Conservation (phyloP, 2,888 invertebrate species). For the Graphium colonna region DNA sequence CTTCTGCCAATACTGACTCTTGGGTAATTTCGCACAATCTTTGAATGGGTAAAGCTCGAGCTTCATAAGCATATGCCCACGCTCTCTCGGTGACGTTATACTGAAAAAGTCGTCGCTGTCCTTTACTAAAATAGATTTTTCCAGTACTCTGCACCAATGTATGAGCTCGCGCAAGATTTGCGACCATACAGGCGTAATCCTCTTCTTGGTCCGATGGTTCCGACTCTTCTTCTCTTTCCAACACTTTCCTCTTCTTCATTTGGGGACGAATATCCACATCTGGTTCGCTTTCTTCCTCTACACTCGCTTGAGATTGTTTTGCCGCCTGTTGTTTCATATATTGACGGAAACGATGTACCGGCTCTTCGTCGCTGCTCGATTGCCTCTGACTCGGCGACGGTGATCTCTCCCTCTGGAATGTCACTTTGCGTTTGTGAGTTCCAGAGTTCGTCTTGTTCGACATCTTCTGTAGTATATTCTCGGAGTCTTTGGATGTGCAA, state of each 20-base stretch:
- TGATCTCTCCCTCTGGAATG: conserved; percentile 14
- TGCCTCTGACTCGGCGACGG: conserved; percentile 1
- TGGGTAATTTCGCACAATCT: conserved; percentile 15
- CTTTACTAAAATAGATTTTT: conserved; percentile 25
- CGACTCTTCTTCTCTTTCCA: too few relatives aligned
- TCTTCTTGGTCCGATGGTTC: too few relatives aligned
- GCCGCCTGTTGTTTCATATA: too few relatives aligned
- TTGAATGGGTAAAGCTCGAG: conserved; percentile 26
- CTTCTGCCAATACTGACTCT: conserved; percentile 19
- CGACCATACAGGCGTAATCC: too few relatives aligned
- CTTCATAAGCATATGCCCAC: conserved; percentile 26
- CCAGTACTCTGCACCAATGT: conserved; percentile 27
- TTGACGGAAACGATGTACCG: too few relatives aligned
- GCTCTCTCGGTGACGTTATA: conserved; percentile 25
- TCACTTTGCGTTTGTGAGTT: background rate
- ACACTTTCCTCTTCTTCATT: too few relatives aligned
- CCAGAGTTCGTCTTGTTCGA: background rate
- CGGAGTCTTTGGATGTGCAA: conserved; percentile 10
- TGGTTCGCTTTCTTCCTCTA: too few relatives aligned
- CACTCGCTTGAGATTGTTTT: too few relatives aligned
- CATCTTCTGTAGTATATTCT: background rate
- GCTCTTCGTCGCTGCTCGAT: too few relatives aligned
- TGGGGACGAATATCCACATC: too few relatives aligned
- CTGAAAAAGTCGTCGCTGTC: conserved; percentile 23
- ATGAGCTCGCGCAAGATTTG: conserved; percentile 24